Percentiles rank a stretch among this genome's conserved stretches.
Conservation (phyloP, 2,888 invertebrate species). For the Tetragonisca angustula region DNA sequence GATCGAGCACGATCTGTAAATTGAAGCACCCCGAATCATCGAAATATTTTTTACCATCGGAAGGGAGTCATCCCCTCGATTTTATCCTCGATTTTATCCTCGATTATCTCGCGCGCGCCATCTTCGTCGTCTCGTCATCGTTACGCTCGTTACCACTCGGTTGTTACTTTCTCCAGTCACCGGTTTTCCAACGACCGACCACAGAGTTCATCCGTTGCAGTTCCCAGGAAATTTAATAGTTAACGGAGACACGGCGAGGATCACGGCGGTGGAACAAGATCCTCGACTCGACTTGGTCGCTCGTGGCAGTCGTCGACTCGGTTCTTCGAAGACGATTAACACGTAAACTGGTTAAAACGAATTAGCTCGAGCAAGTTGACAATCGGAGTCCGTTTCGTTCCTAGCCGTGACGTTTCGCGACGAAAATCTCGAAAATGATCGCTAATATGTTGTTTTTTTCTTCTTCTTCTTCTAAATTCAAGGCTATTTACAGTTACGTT, state of each 20-base stretch:
- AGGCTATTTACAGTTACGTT: too few species aligned
- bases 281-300: not conserved
- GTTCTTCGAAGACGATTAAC: not conserved
- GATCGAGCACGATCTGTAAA: conserved; percentile 22
- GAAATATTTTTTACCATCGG: conserved; percentile 11
- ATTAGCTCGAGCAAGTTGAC: too few species aligned
- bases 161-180: not conserved
- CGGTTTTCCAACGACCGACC: not conserved
- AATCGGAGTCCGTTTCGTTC: too few species aligned
- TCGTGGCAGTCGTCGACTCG: not conserved
- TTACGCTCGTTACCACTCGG: not conserved
- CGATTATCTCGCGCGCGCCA: not conserved
- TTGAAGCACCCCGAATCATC: conserved; percentile 14
- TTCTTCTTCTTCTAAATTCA: too few species aligned
- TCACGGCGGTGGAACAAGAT: not conserved
- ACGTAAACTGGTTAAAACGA: too few species aligned
- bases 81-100: not conserved
- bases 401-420: too few species aligned
- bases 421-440: too few species aligned
- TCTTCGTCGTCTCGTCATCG: not conserved
- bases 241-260: not conserved
- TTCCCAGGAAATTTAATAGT: conserved; percentile 30
- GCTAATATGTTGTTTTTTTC: too few species aligned
- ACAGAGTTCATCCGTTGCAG: not conserved
- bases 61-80: not conserved